Conservation (phyloP, 2,797 vertebrate species). For the Spinibarbus caldwelli region DNA sequence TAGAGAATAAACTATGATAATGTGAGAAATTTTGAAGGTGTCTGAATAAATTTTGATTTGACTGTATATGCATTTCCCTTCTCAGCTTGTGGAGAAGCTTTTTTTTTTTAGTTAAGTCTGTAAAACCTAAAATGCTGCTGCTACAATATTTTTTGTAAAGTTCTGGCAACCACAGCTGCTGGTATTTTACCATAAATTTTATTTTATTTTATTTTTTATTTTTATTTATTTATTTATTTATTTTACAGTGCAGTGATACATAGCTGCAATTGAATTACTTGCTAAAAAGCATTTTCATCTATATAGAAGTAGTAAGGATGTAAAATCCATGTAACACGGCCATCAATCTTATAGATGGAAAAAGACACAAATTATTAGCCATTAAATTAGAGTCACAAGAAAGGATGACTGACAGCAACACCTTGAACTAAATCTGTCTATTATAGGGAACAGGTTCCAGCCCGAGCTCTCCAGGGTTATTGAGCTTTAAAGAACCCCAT, state of each 20-base stretch:
- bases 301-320: not conserved
- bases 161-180: no score
- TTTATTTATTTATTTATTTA: no score
- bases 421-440: constrained; percentile 65
- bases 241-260: not conserved
- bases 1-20: no score
- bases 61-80: no score
- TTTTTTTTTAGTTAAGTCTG: no score
- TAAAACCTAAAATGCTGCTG: no score
- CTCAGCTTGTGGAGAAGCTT: no score
- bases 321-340: not conserved
- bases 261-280: not conserved
- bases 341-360: not conserved
- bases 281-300: not conserved
- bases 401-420: constrained; percentile 46
- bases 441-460: constrained; percentile 44
- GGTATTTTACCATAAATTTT: no score
- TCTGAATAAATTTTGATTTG: no score
- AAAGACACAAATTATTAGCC: constrained; percentile 11
- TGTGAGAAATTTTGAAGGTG: no score
- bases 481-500: constrained; percentile 76
- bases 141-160: no score
- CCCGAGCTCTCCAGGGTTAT: constrained; percentile 69
- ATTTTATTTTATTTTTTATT: no score
- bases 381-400: constrained; percentile 6